A percentile compares a stretch with the other conserved stretches of the same genome.
These are phyloP conservation scores for Myotis pilosus DNA, from an alignment of 2,797 vertebrate species.

Conservation along the genomic window DNA sequence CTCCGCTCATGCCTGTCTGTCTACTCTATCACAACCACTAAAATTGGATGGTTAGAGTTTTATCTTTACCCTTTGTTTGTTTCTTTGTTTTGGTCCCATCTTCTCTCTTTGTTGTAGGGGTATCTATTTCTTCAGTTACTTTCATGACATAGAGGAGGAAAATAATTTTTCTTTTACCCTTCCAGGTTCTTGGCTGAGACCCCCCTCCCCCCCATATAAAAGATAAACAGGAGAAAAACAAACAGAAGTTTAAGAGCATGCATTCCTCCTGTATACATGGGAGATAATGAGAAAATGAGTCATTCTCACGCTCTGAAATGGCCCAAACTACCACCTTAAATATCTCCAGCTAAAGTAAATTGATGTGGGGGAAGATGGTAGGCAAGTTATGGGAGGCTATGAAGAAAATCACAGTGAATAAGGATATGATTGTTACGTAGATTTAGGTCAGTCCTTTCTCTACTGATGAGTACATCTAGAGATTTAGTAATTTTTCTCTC, in stretches of 20 bases:
- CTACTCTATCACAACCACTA: not conserved
- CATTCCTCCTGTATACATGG: not conserved
- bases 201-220: not conserved
- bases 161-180: not conserved
- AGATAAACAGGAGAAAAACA: not conserved
- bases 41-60: not conserved
- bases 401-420: not conserved
- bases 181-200: not conserved
- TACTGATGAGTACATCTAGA: not conserved
- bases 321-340: not conserved
- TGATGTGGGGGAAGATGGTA: not conserved
- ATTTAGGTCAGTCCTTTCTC: not conserved
- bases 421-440: not conserved
- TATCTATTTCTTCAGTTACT: slow-evolving; percentile 13
- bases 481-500: not conserved
- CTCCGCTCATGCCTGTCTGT: too few species aligned
- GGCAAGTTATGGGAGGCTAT: not conserved
- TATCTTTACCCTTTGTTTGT: not conserved
- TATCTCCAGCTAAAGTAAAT: not conserved
- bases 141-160: not conserved
- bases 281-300: not conserved
- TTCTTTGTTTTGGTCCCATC: not conserved
- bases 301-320: not conserved
- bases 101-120: not conserved
- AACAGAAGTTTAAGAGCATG: not conserved